A percentile compares a stretch with the other conserved stretches of the same genome.
These are phyloP conservation scores for Fundulus diaphanus DNA, from an alignment of 2,797 vertebrate genomes.

Conservation along the genomic window DNA sequence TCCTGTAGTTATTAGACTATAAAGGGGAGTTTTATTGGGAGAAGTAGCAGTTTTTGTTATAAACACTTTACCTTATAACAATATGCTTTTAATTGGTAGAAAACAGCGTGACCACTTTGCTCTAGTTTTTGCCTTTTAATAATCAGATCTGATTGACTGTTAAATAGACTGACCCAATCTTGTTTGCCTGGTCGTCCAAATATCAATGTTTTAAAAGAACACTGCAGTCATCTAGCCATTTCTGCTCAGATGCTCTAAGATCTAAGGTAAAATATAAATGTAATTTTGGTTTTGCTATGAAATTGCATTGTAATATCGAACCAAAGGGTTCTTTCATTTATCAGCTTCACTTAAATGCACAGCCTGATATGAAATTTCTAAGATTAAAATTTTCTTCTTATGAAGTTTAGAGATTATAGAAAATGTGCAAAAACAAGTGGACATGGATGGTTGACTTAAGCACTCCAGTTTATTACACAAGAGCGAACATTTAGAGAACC, in stretches of 20 bases:
- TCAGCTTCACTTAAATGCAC: not conserved
- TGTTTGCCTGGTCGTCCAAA: not conserved
- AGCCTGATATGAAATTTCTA: constrained; percentile 8
- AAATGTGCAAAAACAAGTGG: constrained; percentile 18
- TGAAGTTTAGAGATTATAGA: constrained; percentile 9
- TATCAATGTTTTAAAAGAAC: not conserved
- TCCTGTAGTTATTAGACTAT: too few species aligned
- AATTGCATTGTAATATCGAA: too few species aligned
- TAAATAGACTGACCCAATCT: not conserved
- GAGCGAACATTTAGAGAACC: constrained; percentile 19
- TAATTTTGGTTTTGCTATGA: not conserved
- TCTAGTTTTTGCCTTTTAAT: too few species aligned
- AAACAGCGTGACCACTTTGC: not conserved
- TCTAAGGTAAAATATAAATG: not conserved
- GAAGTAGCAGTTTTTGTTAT: too few species aligned
- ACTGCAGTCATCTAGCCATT: not conserved
- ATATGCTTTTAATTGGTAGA: not conserved
- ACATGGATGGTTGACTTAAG: constrained; percentile 10
- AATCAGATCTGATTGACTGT: not conserved
- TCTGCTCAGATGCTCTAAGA: too few species aligned
- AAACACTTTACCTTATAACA: too few species aligned
- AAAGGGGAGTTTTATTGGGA: too few species aligned
- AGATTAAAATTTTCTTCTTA: not conserved
- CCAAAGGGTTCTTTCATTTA: not conserved
- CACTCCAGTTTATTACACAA: constrained; percentile 28